Percentiles rank a stretch among this genome's conserved stretches.
Evolutionary conservation across 2,888 invertebrate genomes (phyloP).

Genomic region (Raillietiella orientalis): DNA sequence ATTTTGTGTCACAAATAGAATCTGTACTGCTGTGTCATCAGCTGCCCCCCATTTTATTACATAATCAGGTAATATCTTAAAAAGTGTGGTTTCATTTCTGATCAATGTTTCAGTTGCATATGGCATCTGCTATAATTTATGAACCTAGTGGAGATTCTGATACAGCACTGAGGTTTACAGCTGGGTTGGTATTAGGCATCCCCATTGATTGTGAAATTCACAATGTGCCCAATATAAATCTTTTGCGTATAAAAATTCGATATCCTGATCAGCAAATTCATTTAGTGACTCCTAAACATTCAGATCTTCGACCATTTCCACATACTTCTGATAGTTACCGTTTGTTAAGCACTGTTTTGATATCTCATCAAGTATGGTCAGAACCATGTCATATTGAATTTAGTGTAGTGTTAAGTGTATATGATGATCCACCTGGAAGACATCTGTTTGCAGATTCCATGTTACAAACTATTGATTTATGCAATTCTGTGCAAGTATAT

Average conservation of each 20-base stretch:
- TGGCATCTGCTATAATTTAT: slow-evolving; percentile 22
- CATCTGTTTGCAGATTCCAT: no score
- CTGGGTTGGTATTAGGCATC: slow-evolving; percentile 58
- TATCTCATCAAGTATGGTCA: slow-evolving; percentile 68
- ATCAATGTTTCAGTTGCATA: no score
- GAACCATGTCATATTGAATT: slow-evolving; percentile 67
- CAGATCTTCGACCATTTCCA: slow-evolving; percentile 28
- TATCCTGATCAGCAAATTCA: slow-evolving; percentile 76
- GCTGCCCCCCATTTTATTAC: no score
- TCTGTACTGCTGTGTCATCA: no score
- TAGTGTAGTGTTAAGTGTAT: slow-evolving; percentile 42
- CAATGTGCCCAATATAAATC: slow-evolving; percentile 34
- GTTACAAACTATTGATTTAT: slow-evolving; percentile 36
- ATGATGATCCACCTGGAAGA: no score
- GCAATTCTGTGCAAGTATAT: slow-evolving; percentile 51
- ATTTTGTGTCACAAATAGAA: no score
- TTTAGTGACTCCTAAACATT: slow-evolving; percentile 37
- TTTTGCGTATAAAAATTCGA: slow-evolving; percentile 27
- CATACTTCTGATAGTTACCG: slow-evolving; percentile 12
- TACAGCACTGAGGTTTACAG: slow-evolving; percentile 56
- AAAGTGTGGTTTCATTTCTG: no score
- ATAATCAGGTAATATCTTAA: background rate
- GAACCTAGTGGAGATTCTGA: slow-evolving; percentile 57
- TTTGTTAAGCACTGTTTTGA: slow-evolving; percentile 47
- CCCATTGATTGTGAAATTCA: slow-evolving; percentile 55